Conservation (phyloP, 1,140 invertebrate species). For the Polyergus mexicanus region DNA sequence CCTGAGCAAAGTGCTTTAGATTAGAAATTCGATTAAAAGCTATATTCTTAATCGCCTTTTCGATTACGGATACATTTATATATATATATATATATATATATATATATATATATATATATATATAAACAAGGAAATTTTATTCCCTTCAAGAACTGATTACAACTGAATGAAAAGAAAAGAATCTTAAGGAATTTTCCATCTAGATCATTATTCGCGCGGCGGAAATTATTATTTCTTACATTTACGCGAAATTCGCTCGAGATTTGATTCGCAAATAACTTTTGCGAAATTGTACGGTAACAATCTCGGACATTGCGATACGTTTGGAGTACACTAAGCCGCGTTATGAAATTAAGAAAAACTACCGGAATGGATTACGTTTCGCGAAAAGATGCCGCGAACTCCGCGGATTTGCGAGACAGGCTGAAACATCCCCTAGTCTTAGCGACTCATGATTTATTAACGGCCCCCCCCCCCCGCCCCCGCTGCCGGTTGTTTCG, state of each 20-base stretch:
- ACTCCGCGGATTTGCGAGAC: slow-evolving; percentile 53
- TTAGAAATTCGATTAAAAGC: background rate
- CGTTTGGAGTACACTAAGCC: background rate
- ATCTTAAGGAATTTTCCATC: background rate
- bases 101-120: no score
- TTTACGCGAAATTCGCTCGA: background rate
- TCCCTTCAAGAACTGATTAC: background rate
- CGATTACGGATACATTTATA: background rate
- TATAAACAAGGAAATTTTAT: background rate
- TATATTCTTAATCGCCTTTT: background rate
- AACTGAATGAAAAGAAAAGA: background rate
- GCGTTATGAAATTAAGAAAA: slow-evolving; percentile 43
- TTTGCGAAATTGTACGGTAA: background rate
- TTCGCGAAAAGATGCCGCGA: background rate
- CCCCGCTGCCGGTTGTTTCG: slow-evolving; percentile 47
- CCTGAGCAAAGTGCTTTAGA: background rate
- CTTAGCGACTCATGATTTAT: slow-evolving; percentile 69
- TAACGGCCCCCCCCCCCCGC: slow-evolving; percentile 43
- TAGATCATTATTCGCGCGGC: background rate
- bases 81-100: no score
- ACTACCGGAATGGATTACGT: slow-evolving; percentile 26
- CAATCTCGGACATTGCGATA: background rate
- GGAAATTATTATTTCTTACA: background rate
- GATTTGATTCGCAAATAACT: background rate
- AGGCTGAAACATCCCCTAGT: slow-evolving; percentile 52